Conservation (phyloP, 2,113 vertebrate species). For the Tragelaphus buxtoni region DNA sequence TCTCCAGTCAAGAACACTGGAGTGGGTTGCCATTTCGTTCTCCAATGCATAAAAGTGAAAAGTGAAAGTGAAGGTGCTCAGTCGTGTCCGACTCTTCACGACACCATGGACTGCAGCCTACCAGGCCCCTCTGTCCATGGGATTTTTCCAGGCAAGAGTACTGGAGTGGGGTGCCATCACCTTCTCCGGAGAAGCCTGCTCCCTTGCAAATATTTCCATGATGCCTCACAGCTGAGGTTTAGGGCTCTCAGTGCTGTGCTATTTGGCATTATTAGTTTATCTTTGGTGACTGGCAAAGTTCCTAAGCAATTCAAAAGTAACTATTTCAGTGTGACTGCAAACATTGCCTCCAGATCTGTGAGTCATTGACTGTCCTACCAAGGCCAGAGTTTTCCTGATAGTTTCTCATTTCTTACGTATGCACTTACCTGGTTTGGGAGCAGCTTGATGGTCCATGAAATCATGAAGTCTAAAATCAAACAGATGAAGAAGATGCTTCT, state of each 20-base stretch:
- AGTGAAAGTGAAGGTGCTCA: too few species aligned
- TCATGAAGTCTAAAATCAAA: slow-evolving; percentile 47
- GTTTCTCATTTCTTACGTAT: slow-evolving; percentile 71
- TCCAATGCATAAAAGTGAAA: too few species aligned
- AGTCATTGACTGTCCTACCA: slow-evolving; percentile 73
- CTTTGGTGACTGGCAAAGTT: slow-evolving; percentile 77
- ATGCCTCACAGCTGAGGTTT: slow-evolving; percentile 68
- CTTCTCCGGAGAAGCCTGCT: slow-evolving; percentile 20
- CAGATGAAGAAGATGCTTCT: slow-evolving; percentile 8
- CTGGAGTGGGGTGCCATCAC: too few species aligned
- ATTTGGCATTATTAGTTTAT: slow-evolving; percentile 77
- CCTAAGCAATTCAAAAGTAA: slow-evolving; percentile 77
- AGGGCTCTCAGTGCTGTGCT: slow-evolving; percentile 63
- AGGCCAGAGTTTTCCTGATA: slow-evolving; percentile 68
- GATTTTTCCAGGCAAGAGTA: too few species aligned
- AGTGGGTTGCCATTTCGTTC: too few species aligned
- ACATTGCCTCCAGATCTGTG: slow-evolving; percentile 70
- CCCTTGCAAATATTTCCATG: slow-evolving; percentile 71
- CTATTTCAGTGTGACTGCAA: slow-evolving; percentile 74
- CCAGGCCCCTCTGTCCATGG: too few species aligned
- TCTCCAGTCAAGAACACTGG: too few species aligned
- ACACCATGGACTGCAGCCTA: too few species aligned
- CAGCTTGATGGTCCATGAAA: slow-evolving; percentile 68
- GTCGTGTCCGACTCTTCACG: too few species aligned
- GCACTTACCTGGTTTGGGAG: slow-evolving; percentile 70